These are phyloP conservation scores for Dascillus cervinus DNA, from an alignment of 2,888 invertebrate genomes.

Conservation along the genomic window DNA sequence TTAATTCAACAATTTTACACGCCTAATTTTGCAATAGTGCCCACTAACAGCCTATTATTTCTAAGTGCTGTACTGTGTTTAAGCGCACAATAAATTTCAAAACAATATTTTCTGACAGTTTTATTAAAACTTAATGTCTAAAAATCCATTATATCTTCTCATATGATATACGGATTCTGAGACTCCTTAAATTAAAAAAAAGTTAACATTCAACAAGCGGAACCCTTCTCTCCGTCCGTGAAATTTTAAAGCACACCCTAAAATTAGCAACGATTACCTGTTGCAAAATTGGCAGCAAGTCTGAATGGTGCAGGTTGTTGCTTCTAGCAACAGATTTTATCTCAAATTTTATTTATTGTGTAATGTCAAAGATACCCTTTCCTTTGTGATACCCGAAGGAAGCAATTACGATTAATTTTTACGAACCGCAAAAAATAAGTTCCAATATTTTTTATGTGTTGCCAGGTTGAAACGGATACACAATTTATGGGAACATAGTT, in stretches of 20 bases:
- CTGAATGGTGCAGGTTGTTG: constrained; percentile 6
- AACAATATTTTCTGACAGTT: no score
- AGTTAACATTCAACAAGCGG: constrained; percentile 9
- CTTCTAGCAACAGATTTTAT: constrained; percentile 9
- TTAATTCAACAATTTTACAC: no score
- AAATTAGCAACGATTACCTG: constrained; percentile 18
- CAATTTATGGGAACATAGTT: constrained; percentile 19
- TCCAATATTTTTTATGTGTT: neutral
- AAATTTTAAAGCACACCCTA: constrained; percentile 15
- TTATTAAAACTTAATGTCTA: no score
- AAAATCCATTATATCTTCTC: no score
- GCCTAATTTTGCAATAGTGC: no score
- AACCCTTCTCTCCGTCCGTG: constrained; percentile 8
- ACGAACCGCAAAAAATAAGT: neutral
- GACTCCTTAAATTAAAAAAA: no score
- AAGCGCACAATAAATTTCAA: no score
- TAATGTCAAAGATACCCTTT: constrained; percentile 1
- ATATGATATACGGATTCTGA: no score
- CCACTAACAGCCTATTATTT: no score
- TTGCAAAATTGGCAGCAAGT: constrained; percentile 17
- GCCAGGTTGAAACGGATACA: constrained; percentile 13
- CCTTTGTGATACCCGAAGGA: neutral
- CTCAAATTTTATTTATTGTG: constrained; percentile 4
- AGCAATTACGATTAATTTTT: no score
- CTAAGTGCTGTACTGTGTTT: no score